Evolutionary conservation across 2,888 invertebrate species (phyloP), one percentile per base, ranked within the genome.

Genomic region (Brachyptera putata): DNA sequence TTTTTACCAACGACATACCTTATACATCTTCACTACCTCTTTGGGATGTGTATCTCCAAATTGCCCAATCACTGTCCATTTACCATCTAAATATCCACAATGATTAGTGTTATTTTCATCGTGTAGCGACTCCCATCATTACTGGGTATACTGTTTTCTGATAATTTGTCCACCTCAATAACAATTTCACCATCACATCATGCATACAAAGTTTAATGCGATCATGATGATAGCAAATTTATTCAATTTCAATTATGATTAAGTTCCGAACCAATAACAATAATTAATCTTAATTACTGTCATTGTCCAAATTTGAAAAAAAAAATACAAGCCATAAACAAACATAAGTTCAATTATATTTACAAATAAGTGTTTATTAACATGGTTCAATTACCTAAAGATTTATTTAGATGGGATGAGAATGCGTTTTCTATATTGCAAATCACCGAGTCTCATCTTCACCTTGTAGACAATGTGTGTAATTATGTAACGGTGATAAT

Each of bases 271-370:
- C 46, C 46, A 46, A 46, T 46, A 46, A 46, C 46, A 50, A 50
- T 14, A 53, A 53, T 53, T 53, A 16, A 53, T 53, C 36, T 53
- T 36, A 34, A 53, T 53, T 53, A 53, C 53, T 53, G 36, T 53
- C 34, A 34, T 22, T 34, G 22, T 34, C 36, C 30, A 16, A 34
- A n/a, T 22, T 34, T 53, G 22, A 14, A 53, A 36, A 53, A 36
- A 34, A 16, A 14, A 50, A 9, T 21, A 53, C 34, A 53, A 34
- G 36, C 18, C n/a, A n/a, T n/a, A n/a, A 16, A 26, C 49, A 50
- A 50, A 53, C 22, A 21, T 24, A 21, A 21, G 22, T 46, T 46
- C 46, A 46, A 46, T 46, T 46, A 46, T 24, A 46, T 21, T n/a
- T 24, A 46, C 46, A 46, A 46, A 46, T 46, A 21, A 22, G 46